Conservation (phyloP, 2,113 vertebrate genomes). For the Podarcis muralis region DNA sequence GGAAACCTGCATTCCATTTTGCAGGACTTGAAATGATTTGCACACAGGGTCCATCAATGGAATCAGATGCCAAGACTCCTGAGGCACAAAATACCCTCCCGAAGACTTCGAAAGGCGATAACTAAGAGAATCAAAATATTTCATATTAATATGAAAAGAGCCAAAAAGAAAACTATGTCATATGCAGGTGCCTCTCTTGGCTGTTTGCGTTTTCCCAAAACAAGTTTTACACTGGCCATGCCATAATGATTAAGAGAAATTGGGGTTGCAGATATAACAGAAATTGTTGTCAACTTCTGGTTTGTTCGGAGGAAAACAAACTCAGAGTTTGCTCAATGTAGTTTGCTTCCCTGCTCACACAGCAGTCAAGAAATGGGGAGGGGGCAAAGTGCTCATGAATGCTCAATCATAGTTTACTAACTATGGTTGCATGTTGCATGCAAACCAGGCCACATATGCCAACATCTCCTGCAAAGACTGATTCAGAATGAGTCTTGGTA, state of each 20-base stretch:
- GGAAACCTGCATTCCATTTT: background rate
- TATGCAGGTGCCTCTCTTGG: background rate
- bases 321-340: too few species aligned
- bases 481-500: background rate
- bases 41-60: background rate
- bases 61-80: background rate
- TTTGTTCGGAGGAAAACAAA: too few species aligned
- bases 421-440: background rate
- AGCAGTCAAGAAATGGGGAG: too few species aligned
- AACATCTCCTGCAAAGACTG: background rate
- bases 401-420: too few species aligned
- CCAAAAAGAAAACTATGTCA: background rate
- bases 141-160: background rate
- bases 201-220: background rate
- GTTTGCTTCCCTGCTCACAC: too few species aligned
- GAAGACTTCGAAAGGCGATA: background rate
- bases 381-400: too few species aligned
- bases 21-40: background rate
- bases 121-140: background rate
- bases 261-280: background rate
- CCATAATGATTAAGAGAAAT: background rate
- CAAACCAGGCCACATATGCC: too few species aligned
- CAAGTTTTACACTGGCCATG: background rate
- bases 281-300: too few species aligned
- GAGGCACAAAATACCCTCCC: background rate